Conservation (phyloP, 2,797 vertebrate species). For the Phrynocephalus guinanensis region DNA sequence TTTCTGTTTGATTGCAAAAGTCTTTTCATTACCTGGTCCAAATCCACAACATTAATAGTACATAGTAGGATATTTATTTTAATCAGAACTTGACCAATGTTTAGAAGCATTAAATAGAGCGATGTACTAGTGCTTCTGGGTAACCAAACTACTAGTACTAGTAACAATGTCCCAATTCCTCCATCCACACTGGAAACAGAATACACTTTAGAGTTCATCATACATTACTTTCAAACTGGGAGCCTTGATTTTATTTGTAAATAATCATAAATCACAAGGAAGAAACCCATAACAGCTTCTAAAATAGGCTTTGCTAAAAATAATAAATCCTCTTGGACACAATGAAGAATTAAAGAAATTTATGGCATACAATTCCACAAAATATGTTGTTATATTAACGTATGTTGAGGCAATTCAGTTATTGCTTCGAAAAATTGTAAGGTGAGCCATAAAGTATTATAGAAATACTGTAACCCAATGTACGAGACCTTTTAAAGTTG, state of each 20-base stretch:
- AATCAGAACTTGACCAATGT: constrained; percentile 11
- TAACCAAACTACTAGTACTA: neutral
- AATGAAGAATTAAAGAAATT: neutral
- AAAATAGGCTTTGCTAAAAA: neutral
- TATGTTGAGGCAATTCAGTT: neutral
- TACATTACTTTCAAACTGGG: neutral
- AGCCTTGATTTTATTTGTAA: neutral
- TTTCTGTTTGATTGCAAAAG: neutral
- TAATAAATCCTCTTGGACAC: neutral
- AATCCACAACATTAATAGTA: neutral
- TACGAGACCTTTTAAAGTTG: constrained; percentile 26
- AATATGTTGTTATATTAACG: neutral
- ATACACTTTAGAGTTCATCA: neutral
- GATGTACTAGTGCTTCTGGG: neutral
- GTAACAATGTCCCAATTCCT: neutral
- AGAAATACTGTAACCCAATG: constrained; percentile 25
- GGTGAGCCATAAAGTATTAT: neutral
- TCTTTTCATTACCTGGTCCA: neutral
- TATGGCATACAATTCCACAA: constrained; percentile 30
- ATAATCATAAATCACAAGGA: neutral
- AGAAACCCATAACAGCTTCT: neutral
- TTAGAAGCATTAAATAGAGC: neutral
- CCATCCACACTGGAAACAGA: neutral
- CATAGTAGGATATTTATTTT: neutral
- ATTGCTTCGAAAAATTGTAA: neutral